Base-by-base conservation (phyloP, 1,140 invertebrate species). In the Cydia pomonella region DNA sequence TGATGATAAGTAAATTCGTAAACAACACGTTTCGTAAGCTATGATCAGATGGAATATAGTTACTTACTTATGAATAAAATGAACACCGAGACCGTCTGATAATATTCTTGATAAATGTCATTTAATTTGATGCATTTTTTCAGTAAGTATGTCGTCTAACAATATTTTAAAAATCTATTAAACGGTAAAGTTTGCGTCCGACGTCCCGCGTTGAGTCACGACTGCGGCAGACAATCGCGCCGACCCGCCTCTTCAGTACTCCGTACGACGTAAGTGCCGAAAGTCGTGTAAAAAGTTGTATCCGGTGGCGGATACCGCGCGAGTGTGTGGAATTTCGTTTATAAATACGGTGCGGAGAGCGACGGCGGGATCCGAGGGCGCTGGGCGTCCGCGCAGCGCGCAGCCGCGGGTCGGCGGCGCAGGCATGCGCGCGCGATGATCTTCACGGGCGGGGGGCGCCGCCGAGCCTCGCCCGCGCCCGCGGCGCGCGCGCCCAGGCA, bases 261-360 rank as follows among this genome's bases (percentile, higher is more conserved):
- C 85, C 84, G 87, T 79, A 87, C 88, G 89, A 81, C 89, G 90
- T 92, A 92, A 92, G 91, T 92, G 89, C 88, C 78, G 90, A 90
- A 89, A 92, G 88, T 91, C 91, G 91, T 92, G 91, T 92, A 90
- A 91, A 91, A 92, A 92, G 90, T 89, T 88, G 89, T 92, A 91
- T 92, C 89, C 89, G 88, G 85, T 86, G 77, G 81, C 79, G 82
- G 84, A 87, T 87, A 87, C 82, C 84, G 84, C 81, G 83, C 72
- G 72, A 73, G 73, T 53, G 76, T 77, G 84, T 83, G 88, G 91
- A 85, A 91, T 92, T 90, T 81, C 83, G 88, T 88, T 92, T 92
- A 92, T 91, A 91, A 92, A 92, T 92, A 92, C 86, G 84, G 82
- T 80, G 80, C 76, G 77, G 76, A 66, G 73, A 78, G 59, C 59